Percentiles rank a stretch among this genome's conserved stretches.
Evolutionary conservation across 2,797 vertebrate genomes (phyloP).

Genomic region (Sciurus vulgaris): DNA sequence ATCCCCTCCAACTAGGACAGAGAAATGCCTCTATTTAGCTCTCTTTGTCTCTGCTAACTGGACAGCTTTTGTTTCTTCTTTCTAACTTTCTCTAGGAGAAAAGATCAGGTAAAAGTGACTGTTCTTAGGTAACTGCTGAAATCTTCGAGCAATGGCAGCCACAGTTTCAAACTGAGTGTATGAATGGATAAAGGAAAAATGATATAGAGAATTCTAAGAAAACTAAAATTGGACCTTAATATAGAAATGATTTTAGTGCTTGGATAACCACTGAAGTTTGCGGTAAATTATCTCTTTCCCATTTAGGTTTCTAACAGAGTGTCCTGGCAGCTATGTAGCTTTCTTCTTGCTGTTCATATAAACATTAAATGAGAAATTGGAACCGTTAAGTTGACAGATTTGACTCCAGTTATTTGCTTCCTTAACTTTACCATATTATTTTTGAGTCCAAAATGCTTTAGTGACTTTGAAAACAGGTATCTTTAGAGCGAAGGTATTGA

Average conservation of each 20-base stretch:
- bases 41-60: constrained; percentile 43
- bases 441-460: constrained; percentile 1
- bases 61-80: not conserved
- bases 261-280: not conserved
- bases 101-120: constrained; percentile 36
- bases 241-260: constrained; percentile 46
- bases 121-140: constrained; percentile 8
- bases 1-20: not conserved
- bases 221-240: constrained; percentile 1
- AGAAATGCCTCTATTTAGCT: constrained; percentile 8
- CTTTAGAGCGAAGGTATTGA: not conserved
- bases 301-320: constrained; percentile 13
- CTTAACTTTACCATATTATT: constrained; percentile 17
- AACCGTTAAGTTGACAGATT: not conserved
- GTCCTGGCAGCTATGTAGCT: not conserved
- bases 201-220: constrained; percentile 4
- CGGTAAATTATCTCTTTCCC: not conserved
- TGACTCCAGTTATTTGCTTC: not conserved
- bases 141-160: not conserved
- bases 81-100: not conserved
- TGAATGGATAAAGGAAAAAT: not conserved
- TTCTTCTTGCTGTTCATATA: not conserved
- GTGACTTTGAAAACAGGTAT: not conserved
- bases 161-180: not conserved
- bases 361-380: constrained; percentile 9